Evolutionary conservation across 2,888 invertebrate species (phyloP), one percentile per base, ranked within the genome.

Genomic region (Mamestra brassicae): DNA sequence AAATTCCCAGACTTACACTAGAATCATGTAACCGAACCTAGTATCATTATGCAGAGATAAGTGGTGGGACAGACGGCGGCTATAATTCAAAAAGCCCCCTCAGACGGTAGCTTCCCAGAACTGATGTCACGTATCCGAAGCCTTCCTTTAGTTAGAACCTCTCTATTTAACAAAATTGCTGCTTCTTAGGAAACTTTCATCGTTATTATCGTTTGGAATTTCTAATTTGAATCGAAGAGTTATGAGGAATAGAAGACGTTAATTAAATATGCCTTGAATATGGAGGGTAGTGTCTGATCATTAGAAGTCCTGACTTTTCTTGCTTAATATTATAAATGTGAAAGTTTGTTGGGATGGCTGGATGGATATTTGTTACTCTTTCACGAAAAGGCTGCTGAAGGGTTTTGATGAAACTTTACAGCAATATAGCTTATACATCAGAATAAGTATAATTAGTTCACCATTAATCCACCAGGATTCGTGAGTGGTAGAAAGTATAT

Each of bases 41-140:
- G 73, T 90, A 91, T 92, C 91, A 92, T 94, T 94, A 94, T 91
- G 89, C 89, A 87, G 87, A 92, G 91, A 92, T 92, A 93, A 93
- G 93, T 93, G 91, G 86, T 85, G 88, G 86, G 90, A 89, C 91
- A 91, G 91, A 90, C 90, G 89, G 89, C 85, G 86, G 86, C 89
- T 89, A 92, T 94, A 91, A 93, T 90, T 94, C 92, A 92, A 90
- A 89, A 89, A 89, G 87, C 85, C 85, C 87, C 85, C 75, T 63
- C 79, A 13, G 70, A 50, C 71, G 73, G 74, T 74, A 76, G 81
- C 80, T 73, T 71, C 67, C 60, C 50, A 63, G 74, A 74, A 76
- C 89, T 88, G 89, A 92, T 89, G 90, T 81, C 81, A 81, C 81
- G 81, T 81, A 73, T 70, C 77, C 68, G 63, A 84, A 81, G 85